Percentiles rank a stretch among this genome's conserved stretches.
Conservation (phyloP, 2,113 vertebrate genomes). For the Circaetus gallicus region DNA sequence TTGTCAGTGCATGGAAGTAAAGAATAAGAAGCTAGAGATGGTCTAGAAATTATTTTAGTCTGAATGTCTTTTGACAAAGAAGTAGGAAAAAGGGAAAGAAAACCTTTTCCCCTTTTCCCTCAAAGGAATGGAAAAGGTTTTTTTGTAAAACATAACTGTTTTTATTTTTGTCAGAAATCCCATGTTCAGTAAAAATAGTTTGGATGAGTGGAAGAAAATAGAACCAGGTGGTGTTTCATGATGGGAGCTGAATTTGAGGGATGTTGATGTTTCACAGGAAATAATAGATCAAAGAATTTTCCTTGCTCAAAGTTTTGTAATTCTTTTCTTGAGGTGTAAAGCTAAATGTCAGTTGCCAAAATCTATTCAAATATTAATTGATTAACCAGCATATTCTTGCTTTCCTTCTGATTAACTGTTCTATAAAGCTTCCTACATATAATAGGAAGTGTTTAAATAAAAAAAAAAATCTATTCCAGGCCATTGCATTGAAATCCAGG, state of each 20-base stretch:
- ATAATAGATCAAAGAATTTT: not conserved
- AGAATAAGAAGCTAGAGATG: not conserved
- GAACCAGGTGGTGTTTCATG: not conserved
- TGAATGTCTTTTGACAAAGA: not conserved
- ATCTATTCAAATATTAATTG: not conserved
- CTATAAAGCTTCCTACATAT: not conserved
- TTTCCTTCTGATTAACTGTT: not conserved
- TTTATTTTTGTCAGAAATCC: not conserved
- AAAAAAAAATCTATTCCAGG: not conserved
- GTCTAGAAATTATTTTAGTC: not conserved
- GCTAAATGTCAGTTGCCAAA: not conserved
- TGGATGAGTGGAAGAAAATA: not conserved
- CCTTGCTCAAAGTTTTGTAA: not conserved
- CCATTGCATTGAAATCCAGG: not conserved
- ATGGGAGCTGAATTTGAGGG: not conserved
- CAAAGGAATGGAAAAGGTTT: rapidly evolving
- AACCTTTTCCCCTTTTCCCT: not conserved
- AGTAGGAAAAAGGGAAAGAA: not conserved
- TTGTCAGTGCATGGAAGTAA: not conserved
- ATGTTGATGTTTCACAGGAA: not conserved
- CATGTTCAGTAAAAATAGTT: not conserved
- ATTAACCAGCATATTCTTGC: not conserved
- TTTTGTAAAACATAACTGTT: not conserved
- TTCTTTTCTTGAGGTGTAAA: not conserved
- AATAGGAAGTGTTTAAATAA: not conserved